Conservation (phyloP, 2,797 vertebrate genomes). For the Emydoidea blandingii region DNA sequence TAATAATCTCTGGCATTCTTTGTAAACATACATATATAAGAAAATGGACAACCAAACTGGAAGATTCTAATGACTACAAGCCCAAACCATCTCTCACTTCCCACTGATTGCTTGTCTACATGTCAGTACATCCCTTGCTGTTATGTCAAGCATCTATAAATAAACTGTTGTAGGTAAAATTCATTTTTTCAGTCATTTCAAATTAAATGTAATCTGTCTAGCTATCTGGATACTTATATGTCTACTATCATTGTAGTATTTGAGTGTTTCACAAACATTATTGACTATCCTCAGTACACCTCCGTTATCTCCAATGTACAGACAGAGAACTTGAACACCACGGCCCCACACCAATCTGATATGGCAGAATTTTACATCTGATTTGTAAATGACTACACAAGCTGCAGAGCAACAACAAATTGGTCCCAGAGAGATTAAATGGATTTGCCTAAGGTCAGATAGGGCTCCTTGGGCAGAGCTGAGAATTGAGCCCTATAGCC, state of each 20-base stretch:
- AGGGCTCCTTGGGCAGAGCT: neutral
- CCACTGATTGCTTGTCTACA: constrained; percentile 41
- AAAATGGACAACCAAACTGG: neutral
- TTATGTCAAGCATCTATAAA: neutral
- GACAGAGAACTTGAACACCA: neutral
- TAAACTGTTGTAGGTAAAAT: neutral
- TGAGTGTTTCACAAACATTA: neutral
- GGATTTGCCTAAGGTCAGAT: neutral
- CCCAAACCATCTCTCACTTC: constrained; percentile 26
- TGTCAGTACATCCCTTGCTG: neutral
- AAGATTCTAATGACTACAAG: constrained; percentile 12
- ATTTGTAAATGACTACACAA: neutral
- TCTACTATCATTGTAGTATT: neutral
- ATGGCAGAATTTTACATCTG: neutral
- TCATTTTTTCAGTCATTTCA: neutral
- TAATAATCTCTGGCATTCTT: too few relatives aligned
- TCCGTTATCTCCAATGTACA: neutral
- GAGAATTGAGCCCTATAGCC: neutral
- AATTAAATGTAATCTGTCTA: neutral
- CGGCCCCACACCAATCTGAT: neutral
- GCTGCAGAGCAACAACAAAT: neutral
- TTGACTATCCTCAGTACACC: rapidly evolving
- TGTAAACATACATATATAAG: neutral
- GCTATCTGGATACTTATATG: neutral
- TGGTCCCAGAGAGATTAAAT: neutral